Evolutionary conservation across 2,113 vertebrate species (phyloP).

Genomic region (Nicator chloris): DNA sequence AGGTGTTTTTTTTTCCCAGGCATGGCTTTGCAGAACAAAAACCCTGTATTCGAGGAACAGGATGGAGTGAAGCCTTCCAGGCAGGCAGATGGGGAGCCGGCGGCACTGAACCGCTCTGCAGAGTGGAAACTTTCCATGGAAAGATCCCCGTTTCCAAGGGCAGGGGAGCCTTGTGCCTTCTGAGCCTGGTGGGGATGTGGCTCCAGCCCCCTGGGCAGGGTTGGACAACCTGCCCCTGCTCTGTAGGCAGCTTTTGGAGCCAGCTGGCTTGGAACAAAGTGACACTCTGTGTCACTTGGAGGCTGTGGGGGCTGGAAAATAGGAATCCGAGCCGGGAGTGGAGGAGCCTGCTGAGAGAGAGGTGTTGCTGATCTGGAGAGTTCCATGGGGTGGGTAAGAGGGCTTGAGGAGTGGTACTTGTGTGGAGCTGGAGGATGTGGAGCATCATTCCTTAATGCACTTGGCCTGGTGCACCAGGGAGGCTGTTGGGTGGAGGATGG

Average conservation of each 20-base stretch:
- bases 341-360: background rate
- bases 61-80: slow-evolving; percentile 33
- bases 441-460: background rate
- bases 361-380: background rate
- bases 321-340: background rate
- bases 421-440: background rate
- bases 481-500: background rate
- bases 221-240: background rate
- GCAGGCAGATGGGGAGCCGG: slow-evolving; percentile 30
- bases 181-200: background rate
- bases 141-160: background rate
- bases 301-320: background rate
- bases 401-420: background rate
- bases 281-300: fast-evolving
- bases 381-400: background rate
- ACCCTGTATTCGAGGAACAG: background rate
- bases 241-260: fast-evolving
- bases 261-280: background rate
- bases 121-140: background rate
- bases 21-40: background rate
- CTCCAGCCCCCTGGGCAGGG: background rate
- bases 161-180: background rate
- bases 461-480: background rate
- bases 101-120: background rate
- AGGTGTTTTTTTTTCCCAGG: background rate